Evolutionary conservation across 2,797 vertebrate species (phyloP).

Genomic region (Gambelia wislizenii): DNA sequence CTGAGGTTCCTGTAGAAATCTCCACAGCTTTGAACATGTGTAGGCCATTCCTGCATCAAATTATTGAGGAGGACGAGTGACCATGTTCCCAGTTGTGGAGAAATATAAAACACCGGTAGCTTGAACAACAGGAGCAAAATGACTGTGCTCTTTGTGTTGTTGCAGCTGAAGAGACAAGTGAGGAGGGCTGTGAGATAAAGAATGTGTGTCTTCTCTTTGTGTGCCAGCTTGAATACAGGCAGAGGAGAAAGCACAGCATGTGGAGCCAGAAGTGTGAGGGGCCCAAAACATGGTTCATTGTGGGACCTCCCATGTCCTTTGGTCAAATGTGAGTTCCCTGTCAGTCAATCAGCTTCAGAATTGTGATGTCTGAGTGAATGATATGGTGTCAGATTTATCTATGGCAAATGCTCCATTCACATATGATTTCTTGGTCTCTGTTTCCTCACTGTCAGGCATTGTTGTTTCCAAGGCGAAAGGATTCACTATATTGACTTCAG

Average conservation of each 20-base stretch:
- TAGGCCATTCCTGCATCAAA: background rate
- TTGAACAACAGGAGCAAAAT: background rate
- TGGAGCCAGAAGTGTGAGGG: background rate
- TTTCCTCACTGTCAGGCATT: conserved; percentile 85
- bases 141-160: background rate
- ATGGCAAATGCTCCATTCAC: conserved; percentile 95
- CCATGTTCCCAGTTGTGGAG: conserved; percentile 18
- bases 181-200: background rate
- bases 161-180: background rate
- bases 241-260: conserved; percentile 20
- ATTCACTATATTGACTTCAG: conserved; percentile 92
- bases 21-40: conserved; percentile 10
- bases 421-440: conserved; percentile 91
- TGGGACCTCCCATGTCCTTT: conserved; percentile 17
- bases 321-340: conserved; percentile 6
- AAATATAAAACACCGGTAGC: conserved; percentile 1
- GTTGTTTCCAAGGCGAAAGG: conserved; percentile 92
- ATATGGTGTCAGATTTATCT: conserved; percentile 95
- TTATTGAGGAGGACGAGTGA: background rate
- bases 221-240: conserved; percentile 17
- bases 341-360: conserved; percentile 82
- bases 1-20: conserved; percentile 8
- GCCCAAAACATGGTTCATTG: background rate
- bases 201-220: background rate
- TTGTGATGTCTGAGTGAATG: conserved; percentile 97